Conservation (phyloP, 2,797 vertebrate genomes). For the Eremophila alpestris region DNA sequence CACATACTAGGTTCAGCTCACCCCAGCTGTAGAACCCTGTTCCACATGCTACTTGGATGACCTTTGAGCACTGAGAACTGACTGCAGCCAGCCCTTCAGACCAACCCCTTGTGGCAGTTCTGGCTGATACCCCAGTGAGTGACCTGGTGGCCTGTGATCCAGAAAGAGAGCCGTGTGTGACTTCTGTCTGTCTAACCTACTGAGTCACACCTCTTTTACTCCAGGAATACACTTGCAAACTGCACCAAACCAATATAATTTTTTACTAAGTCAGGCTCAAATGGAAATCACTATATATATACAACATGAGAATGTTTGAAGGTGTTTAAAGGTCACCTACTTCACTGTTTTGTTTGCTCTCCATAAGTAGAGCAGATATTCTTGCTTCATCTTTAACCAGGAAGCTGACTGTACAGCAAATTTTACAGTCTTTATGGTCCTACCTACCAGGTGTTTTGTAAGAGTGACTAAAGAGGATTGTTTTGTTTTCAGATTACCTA, state of each 20-base stretch:
- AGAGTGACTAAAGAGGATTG: constrained; percentile 8
- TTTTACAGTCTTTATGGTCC: not conserved
- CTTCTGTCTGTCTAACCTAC: not conserved
- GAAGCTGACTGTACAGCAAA: not conserved
- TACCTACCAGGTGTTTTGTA: not conserved
- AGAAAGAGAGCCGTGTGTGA: not conserved
- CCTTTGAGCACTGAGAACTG: not conserved
- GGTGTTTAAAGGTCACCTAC: not conserved
- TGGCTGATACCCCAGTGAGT: not conserved
- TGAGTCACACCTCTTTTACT: not conserved
- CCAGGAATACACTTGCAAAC: not conserved
- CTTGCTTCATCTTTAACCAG: not conserved
- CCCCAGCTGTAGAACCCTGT: not conserved
- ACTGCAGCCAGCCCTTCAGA: not conserved
- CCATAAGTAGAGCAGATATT: not conserved
- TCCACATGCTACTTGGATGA: not conserved
- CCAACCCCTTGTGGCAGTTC: not conserved
- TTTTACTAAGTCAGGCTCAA: not conserved
- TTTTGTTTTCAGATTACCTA: constrained; percentile 13
- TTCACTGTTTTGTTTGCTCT: not conserved
- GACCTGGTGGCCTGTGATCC: not conserved
- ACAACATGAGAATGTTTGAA: not conserved
- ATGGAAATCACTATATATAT: not conserved
- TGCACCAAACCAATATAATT: not conserved
- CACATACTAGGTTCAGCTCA: not conserved